phyloP scores from a whole-genome alignment of 2,113 vertebrate genomes.

The Tautogolabrus adspersus region DNA sequence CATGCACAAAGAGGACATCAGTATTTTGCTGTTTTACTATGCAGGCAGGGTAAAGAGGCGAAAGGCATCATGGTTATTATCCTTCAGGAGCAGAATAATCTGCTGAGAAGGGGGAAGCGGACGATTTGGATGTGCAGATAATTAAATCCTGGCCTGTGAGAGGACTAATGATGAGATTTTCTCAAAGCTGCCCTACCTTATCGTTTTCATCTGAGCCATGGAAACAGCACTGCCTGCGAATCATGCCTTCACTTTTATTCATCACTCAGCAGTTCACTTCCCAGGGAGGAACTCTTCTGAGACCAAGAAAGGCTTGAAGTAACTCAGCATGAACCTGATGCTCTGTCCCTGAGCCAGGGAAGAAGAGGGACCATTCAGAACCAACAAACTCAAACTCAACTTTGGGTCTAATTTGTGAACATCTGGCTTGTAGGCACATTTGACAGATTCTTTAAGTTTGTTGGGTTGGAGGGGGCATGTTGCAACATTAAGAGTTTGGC shows the following conservation, averaged over 20 bases:
- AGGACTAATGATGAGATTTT: constrained; percentile 81
- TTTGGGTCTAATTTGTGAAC: constrained; percentile 18
- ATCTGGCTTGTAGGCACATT: constrained; percentile 7
- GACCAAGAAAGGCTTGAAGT: constrained; percentile 45
- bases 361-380: constrained; percentile 16
- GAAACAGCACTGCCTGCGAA: constrained; percentile 69
- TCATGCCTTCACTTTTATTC: constrained; percentile 59
- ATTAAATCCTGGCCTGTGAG: constrained; percentile 81
- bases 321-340: constrained; percentile 58
- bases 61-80: constrained; percentile 65
- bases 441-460: constrained; percentile 22
- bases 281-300: constrained; percentile 53
- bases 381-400: constrained; percentile 5
- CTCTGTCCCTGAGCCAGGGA: constrained; percentile 27
- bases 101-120: constrained; percentile 72
- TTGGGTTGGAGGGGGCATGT: neutral
- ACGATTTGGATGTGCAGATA: constrained; percentile 73
- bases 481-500: constrained; percentile 1
- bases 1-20: constrained; percentile 22
- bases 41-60: constrained; percentile 41
- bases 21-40: constrained; percentile 59
- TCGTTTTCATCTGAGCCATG: constrained; percentile 68
- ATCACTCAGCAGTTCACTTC: constrained; percentile 71
- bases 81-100: constrained; percentile 75
- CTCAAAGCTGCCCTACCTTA: constrained; percentile 69